Base-by-base conservation (phyloP, 2,888 invertebrate species). In the Drosophila neonasuta region DNA sequence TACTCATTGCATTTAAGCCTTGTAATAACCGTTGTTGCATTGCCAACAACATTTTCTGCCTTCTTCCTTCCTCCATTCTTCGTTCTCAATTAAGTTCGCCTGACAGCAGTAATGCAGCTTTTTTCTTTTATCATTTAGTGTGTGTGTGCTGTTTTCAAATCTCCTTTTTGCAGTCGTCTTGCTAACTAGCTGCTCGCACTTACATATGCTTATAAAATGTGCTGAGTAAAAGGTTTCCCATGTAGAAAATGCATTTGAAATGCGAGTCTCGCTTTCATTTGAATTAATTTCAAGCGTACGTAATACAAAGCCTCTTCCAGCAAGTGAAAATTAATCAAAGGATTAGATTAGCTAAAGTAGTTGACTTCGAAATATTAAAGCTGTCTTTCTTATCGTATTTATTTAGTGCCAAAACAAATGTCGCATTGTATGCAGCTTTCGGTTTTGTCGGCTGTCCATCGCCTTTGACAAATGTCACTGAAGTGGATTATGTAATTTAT, bases 401-500 rank as follows among this genome's bases (percentile, higher is more conserved):
- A 30, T 8, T 11, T 30, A 36, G 11, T 52, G 30, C 15, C 3
- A 32, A 9, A 42, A 17, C 30, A 54, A 54, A 54, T 42, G 32
- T 44, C 20, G 15, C n/a, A 20, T 44, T 54, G 42, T 63, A 68
- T 50, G 30, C 52, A 52, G 59, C 29, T 17, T 59, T 48, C 10
- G 13, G 9, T 45, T 29, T 50, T 36, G 36, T 55, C 49, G 36
- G 36, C 15, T 49, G 46, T 54, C 42, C 15, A 9, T 41, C 17
- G 46, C 44, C 74, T 74, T 80, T 80, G 82, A 80, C 71, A 73
- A 80, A 80, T 73, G 80, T 71, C 73, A 71, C 66, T 54, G 61
- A 66, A 73, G 78, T 82, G 75, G 80, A 80, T 80, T 73, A 74
- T 74, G 73, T 80, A 82, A 80, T 82, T 82, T 80, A 78, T 78